Evolutionary conservation across 2,888 invertebrate species (phyloP).

Genomic region (Lasius platythorax): DNA sequence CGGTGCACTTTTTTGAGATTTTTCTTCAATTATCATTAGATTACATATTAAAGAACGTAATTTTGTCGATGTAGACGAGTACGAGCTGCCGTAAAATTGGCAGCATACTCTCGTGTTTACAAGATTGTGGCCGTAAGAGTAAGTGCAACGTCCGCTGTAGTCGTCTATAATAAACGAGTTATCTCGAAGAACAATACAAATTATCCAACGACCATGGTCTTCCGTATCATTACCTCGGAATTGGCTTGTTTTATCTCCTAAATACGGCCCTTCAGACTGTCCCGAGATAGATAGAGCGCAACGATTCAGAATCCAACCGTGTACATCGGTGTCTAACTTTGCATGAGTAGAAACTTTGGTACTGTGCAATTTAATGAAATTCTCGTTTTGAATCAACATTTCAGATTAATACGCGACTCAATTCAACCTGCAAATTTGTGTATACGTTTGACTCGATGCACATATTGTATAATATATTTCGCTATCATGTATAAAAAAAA

Average conservation of each 20-base stretch:
- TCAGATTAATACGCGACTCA: conserved; percentile 1
- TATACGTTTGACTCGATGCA: background rate
- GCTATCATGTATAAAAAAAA: background rate
- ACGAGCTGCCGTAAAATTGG: conserved; percentile 26
- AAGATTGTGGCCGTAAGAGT: conserved; percentile 2
- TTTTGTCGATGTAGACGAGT: background rate
- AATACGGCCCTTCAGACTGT: conserved; percentile 36
- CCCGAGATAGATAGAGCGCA: conserved; percentile 26
- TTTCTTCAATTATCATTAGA: conserved; percentile 32
- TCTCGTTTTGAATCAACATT: conserved; percentile 42
- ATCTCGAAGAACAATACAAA: conserved; percentile 51
- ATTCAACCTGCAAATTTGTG: background rate
- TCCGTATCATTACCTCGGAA: conserved; percentile 51
- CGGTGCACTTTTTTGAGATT: background rate
- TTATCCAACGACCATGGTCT: conserved; percentile 50
- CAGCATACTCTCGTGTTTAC: conserved; percentile 19
- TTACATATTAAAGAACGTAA: background rate
- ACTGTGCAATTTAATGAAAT: conserved; percentile 22
- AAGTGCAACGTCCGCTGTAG: conserved; percentile 42
- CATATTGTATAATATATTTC: background rate
- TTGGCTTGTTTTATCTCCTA: conserved; percentile 54
- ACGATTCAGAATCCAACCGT: conserved; percentile 42
- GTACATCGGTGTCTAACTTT: conserved; percentile 18
- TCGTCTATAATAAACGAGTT: conserved; percentile 54
- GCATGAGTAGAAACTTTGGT: conserved; percentile 30